A percentile compares a stretch with the other conserved stretches of the same genome.
phyloP scores from a whole-genome alignment of 2,888 invertebrate genomes.

The Strigamia maritima region DNA sequence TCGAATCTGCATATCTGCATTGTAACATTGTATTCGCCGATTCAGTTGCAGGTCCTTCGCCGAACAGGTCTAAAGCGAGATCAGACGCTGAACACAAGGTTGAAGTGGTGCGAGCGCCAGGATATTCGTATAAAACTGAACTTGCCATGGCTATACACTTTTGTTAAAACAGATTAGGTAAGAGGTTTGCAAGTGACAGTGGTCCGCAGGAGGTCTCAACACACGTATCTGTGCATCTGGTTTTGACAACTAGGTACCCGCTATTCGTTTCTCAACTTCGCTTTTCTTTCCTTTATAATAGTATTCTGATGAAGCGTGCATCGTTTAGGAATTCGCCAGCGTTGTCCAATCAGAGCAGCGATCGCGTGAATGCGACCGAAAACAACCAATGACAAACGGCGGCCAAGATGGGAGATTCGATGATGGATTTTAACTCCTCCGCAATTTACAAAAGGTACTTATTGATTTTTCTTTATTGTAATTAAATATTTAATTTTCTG shows the following conservation, averaged over 20 bases:
- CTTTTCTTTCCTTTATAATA: not conserved
- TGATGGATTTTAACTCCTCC: not conserved
- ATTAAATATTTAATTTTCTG: too few species aligned
- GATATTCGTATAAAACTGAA: slow-evolving; percentile 37
- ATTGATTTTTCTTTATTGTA: not conserved
- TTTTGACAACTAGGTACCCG: not conserved
- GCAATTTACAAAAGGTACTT: not conserved
- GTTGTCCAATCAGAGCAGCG: not conserved
- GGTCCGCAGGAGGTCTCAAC: not conserved
- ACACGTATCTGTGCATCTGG: slow-evolving; percentile 3
- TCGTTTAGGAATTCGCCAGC: not conserved
- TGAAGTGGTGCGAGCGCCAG: not conserved
- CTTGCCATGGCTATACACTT: slow-evolving; percentile 34
- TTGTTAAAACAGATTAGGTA: slow-evolving; percentile 2
- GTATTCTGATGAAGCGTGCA: not conserved
- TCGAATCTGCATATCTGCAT: slow-evolving; percentile 31
- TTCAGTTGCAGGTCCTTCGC: not conserved
- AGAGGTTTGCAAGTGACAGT: slow-evolving; percentile 10
- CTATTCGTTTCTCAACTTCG: not conserved
- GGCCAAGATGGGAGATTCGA: not conserved
- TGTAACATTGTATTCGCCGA: not conserved
- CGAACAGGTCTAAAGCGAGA: slow-evolving; percentile 36
- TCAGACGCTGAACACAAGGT: slow-evolving; percentile 19
- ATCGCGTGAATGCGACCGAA: not conserved
- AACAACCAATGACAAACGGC: not conserved